Conservation (phyloP, 2,797 vertebrate species). For the Apogon talboti region DNA sequence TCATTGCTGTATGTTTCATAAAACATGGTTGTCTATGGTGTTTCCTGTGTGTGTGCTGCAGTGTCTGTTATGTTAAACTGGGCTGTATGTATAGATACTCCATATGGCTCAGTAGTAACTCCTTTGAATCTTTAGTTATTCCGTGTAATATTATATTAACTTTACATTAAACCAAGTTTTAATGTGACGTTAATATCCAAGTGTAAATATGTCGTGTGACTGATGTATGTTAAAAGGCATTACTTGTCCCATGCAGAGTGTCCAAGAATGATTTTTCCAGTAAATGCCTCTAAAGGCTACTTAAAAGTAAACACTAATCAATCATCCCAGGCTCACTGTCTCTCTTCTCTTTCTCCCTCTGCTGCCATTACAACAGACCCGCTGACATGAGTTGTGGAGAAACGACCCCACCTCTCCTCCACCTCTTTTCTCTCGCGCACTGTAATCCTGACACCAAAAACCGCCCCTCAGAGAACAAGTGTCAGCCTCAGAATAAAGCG, state of each 20-base stretch:
- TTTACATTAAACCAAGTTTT: constrained; percentile 28
- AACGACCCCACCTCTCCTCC: constrained; percentile 63
- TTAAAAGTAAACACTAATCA: constrained; percentile 79
- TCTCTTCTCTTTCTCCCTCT: constrained; percentile 32
- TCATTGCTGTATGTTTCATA: too few relatives aligned
- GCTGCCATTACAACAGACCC: constrained; percentile 47
- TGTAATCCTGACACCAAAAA: constrained; percentile 71
- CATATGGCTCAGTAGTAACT: constrained; percentile 70
- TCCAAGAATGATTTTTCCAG: constrained; percentile 35
- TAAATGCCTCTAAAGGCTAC: constrained; percentile 55
- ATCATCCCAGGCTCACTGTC: constrained; percentile 61
- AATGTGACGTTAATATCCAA: constrained; percentile 12
- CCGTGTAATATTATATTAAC: constrained; percentile 7
- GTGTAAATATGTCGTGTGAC: constrained; percentile 29
- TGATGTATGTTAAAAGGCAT: constrained; percentile 24
- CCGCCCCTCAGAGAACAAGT: constrained; percentile 72
- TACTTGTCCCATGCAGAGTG: constrained; percentile 30
- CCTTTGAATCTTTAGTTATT: constrained; percentile 51
- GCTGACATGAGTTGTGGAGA: constrained; percentile 61
- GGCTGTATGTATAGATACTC: constrained; percentile 51
- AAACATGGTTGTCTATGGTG: too few relatives aligned
- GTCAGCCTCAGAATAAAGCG: constrained; percentile 67
- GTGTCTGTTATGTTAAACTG: constrained; percentile 63
- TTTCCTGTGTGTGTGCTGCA: constrained; percentile 33
- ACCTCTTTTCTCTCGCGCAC: constrained; percentile 56